Percentiles rank a stretch among this genome's conserved stretches.
Conservation (phyloP, 1,140 invertebrate species). For the Sitobion miscanthi region DNA sequence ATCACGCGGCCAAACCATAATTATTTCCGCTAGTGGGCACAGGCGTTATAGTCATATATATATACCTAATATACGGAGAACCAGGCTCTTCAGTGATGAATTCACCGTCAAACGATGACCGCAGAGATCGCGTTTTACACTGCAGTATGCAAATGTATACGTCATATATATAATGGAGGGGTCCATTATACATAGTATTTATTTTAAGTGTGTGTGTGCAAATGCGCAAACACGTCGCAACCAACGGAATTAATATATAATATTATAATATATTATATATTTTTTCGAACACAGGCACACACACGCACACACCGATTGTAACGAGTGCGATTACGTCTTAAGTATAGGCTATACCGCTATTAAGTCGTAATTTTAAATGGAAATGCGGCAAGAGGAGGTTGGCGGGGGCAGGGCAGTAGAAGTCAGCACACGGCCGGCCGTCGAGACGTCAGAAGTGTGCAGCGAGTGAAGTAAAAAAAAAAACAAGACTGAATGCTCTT, state of each 20-base stretch:
- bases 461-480: not conserved
- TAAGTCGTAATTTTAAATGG: constrained; percentile 33
- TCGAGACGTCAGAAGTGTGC: constrained; percentile 25
- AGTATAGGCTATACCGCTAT: constrained; percentile 7
- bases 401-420: not conserved
- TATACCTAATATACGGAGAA: not conserved
- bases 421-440: not conserved
- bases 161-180: not conserved
- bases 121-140: not conserved
- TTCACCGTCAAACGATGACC: not conserved
- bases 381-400: not conserved
- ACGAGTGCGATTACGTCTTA: not conserved
- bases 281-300: not conserved
- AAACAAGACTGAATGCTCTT: not conserved
- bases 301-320: not conserved
- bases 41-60: not conserved
- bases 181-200: not conserved
- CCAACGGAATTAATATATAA: not conserved
- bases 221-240: not conserved
- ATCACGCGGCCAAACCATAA: not conserved
- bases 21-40: not conserved
- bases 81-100: not conserved
- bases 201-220: not conserved
- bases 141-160: not conserved
- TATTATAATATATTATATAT: not conserved